Conservation (phyloP, 2,888 invertebrate species). For the Biston stratarius region DNA sequence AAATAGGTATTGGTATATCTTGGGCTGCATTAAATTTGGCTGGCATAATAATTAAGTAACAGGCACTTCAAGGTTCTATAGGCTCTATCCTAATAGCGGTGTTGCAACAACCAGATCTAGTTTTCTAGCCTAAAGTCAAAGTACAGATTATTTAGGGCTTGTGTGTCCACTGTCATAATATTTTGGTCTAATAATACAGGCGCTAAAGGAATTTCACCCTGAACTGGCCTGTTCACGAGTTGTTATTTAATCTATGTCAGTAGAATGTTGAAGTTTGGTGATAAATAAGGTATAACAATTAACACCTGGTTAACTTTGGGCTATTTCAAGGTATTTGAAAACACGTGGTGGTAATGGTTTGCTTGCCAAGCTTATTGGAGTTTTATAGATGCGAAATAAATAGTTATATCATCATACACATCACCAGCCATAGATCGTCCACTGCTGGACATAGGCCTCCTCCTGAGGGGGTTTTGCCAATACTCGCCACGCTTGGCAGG, state of each 20-base stretch:
- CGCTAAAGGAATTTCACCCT: constrained; percentile 63
- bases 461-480: too few species aligned
- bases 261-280: constrained; percentile 35
- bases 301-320: constrained; percentile 38
- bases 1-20: constrained; percentile 54
- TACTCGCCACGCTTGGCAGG: too few species aligned
- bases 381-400: constrained; percentile 1
- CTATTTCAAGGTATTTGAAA: constrained; percentile 22
- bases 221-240: constrained; percentile 45
- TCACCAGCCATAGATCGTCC: too few species aligned
- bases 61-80: constrained; percentile 78
- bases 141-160: constrained; percentile 80
- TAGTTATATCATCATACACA: too few species aligned
- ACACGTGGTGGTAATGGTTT: constrained; percentile 17
- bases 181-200: constrained; percentile 63
- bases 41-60: constrained; percentile 86
- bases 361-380: neutral
- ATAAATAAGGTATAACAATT: constrained; percentile 37
- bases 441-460: too few species aligned
- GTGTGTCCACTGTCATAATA: constrained; percentile 72
- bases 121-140: constrained; percentile 76
- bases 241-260: constrained; percentile 16
- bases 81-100: constrained; percentile 78
- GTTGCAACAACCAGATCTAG: constrained; percentile 72
- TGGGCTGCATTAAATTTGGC: constrained; percentile 75